phyloP scores from a whole-genome alignment of 2,888 invertebrate species.

The Diaprepes abbreviatus region DNA sequence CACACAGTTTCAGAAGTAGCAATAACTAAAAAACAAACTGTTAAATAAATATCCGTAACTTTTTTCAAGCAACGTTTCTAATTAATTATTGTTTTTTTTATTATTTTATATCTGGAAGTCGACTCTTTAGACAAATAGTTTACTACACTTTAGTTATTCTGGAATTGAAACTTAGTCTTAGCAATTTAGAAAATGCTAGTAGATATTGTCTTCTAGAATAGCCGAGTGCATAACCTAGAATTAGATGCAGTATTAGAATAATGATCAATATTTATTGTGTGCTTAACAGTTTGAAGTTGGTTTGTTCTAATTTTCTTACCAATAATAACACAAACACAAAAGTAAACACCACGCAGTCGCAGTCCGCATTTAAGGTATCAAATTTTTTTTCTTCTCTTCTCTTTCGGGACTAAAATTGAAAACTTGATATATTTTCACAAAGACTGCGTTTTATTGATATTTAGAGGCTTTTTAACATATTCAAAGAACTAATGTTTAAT shows the following conservation, averaged over 20 bases:
- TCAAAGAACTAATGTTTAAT: no score
- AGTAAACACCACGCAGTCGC: no score
- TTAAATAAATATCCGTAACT: background rate
- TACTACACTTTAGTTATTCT: constrained; percentile 6
- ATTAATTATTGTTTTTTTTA: no score
- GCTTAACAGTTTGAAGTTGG: constrained; percentile 25
- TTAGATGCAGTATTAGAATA: constrained; percentile 12
- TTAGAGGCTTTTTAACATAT: no score
- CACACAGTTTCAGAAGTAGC: no score
- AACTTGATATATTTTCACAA: no score
- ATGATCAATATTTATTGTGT: constrained; percentile 5
- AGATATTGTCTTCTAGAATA: background rate
- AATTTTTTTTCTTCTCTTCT: no score
- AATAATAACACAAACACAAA: constrained; percentile 3
- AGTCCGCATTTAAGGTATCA: no score
- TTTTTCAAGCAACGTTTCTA: no score
- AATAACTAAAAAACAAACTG: no score
- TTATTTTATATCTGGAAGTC: background rate
- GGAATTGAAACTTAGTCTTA: background rate
- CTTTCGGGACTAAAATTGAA: no score
- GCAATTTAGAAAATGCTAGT: constrained; percentile 9
- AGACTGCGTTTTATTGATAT: no score
- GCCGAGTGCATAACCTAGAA: constrained; percentile 5
- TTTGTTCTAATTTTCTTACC: constrained; percentile 1
- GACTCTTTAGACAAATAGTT: background rate